Conservation (phyloP, 2,113 vertebrate genomes). For the Pterophyllum scalare region DNA sequence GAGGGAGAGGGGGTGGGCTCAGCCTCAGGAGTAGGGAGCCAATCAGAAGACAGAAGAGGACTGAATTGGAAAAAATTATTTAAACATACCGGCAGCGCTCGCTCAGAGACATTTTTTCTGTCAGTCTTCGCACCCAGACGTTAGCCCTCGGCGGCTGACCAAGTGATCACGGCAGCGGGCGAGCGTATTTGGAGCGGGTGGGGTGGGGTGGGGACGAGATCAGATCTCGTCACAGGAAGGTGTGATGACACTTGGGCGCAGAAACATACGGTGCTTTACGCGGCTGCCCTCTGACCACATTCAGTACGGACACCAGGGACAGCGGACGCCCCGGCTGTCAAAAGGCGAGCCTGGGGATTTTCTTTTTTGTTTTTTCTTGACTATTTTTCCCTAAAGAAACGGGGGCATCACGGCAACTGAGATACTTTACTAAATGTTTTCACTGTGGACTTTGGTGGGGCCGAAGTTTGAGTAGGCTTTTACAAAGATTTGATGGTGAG, state of each 20-base stretch:
- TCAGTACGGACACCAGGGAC: constrained; percentile 51
- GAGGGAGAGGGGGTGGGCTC: constrained; percentile 75
- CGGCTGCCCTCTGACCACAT: constrained; percentile 51
- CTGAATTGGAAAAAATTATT: constrained; percentile 53
- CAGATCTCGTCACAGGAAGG: constrained; percentile 22
- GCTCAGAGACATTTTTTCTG: constrained; percentile 71
- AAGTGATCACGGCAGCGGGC: constrained; percentile 34
- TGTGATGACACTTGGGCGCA: constrained; percentile 38
- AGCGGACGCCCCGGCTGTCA: constrained; percentile 24
- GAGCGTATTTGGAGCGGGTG: constrained; percentile 17
- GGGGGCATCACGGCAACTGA: constrained; percentile 33
- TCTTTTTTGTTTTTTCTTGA: constrained; percentile 52
- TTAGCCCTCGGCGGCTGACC: constrained; percentile 48
- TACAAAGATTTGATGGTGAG: constrained; percentile 42
- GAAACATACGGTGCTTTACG: constrained; percentile 67
- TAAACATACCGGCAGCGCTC: constrained; percentile 40
- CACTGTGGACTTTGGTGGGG: constrained; percentile 71
- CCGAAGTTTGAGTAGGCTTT: constrained; percentile 49
- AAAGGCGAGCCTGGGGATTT: constrained; percentile 31
- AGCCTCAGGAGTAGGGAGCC: constrained; percentile 75
- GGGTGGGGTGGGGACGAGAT: background rate
- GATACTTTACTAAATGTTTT: constrained; percentile 55
- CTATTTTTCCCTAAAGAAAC: constrained; percentile 31
- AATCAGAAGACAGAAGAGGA: constrained; percentile 76
- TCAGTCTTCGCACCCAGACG: constrained; percentile 52